These are phyloP conservation scores for Cynopterus brachyotis DNA, from an alignment of 2,113 vertebrate genomes.

Conservation along the genomic window DNA sequence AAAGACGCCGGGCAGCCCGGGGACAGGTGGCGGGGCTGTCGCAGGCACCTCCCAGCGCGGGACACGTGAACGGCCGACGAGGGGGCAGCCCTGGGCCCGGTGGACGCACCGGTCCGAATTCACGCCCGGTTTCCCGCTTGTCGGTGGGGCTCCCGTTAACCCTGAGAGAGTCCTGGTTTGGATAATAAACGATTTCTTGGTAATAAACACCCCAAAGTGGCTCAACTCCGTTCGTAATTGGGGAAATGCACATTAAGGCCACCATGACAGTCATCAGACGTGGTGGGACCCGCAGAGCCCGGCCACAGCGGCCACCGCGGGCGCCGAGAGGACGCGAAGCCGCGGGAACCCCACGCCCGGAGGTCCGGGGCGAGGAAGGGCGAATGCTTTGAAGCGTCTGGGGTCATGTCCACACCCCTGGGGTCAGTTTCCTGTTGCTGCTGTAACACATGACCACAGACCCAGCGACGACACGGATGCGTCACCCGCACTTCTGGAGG, in stretches of 20 bases:
- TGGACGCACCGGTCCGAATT: fast-evolving
- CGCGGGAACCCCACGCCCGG: too few relatives aligned
- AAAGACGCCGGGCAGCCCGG: too few relatives aligned
- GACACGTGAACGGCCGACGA: not conserved
- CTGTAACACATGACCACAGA: not conserved
- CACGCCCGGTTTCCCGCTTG: not conserved
- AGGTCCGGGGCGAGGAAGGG: not conserved
- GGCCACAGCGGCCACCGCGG: too few relatives aligned
- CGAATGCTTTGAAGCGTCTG: too few relatives aligned
- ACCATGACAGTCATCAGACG: too few relatives aligned
- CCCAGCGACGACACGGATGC: not conserved
- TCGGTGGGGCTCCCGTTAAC: too few relatives aligned
- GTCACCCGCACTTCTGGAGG: not conserved
- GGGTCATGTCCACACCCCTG: fast-evolving
- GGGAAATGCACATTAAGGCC: not conserved
- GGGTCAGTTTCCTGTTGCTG: too few relatives aligned
- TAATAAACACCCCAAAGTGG: not conserved
- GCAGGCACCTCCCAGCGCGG: not conserved
- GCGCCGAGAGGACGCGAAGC: too few relatives aligned
- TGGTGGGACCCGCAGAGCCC: too few relatives aligned
- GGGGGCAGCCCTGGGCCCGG: not conserved
- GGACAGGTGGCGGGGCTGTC: fast-evolving
- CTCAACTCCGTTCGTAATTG: too few relatives aligned
- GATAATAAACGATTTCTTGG: not conserved
- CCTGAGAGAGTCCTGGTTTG: not conserved